A percentile compares a stretch with the other conserved stretches of the same genome.
Conservation (phyloP, 2,888 invertebrate genomes). For the Rotaria socialis region DNA sequence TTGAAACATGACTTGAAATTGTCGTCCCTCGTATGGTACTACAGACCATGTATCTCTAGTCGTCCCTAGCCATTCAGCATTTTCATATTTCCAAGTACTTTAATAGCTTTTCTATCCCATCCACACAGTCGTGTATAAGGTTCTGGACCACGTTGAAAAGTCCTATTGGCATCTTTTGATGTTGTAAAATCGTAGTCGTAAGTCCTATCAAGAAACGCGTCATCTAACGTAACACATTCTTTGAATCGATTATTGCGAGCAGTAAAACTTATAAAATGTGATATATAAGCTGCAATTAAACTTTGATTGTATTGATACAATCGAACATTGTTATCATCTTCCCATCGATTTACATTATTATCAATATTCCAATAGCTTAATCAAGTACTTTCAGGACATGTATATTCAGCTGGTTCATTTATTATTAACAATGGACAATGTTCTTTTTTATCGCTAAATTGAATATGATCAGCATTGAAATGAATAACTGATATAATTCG, state of each 20-base stretch:
- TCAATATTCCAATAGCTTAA: constrained; percentile 1
- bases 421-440: not conserved
- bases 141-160: not conserved
- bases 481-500: not conserved
- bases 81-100: constrained; percentile 7
- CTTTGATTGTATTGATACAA: not conserved
- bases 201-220: not conserved
- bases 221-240: not conserved
- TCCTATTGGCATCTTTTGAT: not conserved
- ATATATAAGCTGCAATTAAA: not conserved
- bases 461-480: not conserved
- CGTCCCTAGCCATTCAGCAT: not conserved
- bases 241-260: not conserved
- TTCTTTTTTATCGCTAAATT: not conserved
- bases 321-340: not conserved
- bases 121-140: not conserved
- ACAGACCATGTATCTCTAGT: not conserved
- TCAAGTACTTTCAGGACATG: not conserved
- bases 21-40: not conserved
- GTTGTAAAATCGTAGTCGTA: not conserved
- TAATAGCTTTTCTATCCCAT: constrained; percentile 12
- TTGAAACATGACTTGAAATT: constrained; percentile 3
- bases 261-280: not conserved
- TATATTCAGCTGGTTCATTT: not conserved
- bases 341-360: not conserved